phyloP scores from a whole-genome alignment of 1,140 invertebrate species.

The Calephelis nemesis region DNA sequence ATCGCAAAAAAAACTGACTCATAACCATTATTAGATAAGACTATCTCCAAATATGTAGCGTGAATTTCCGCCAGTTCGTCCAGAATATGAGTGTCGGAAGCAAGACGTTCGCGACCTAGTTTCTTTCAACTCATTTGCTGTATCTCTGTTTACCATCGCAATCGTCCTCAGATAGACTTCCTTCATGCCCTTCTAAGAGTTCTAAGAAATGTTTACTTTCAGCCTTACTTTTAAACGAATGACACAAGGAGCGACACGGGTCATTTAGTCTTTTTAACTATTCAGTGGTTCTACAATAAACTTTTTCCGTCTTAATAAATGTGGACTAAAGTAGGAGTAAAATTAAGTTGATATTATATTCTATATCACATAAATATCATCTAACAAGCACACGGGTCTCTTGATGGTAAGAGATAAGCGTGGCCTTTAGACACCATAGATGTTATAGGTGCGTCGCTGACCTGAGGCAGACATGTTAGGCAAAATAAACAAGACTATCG shows the following conservation, averaged over 20 bases:
- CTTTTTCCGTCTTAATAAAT: too few species aligned
- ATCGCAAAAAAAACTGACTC: too few species aligned
- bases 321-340: too few species aligned
- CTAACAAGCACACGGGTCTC: too few species aligned
- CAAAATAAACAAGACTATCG: too few species aligned
- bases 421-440: too few species aligned
- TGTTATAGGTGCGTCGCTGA: too few species aligned
- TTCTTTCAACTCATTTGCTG: slow-evolving; percentile 63
- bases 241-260: neutral
- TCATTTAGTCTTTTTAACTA: neutral
- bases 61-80: neutral
- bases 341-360: too few species aligned
- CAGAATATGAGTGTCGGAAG: slow-evolving; percentile 47
- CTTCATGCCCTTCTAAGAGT: slow-evolving; percentile 25
- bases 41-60: neutral
- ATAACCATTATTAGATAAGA: neutral
- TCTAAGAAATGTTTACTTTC: slow-evolving; percentile 19
- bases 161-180: slow-evolving; percentile 44
- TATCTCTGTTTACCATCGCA: slow-evolving; percentile 70
- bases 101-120: slow-evolving; percentile 49
- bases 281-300: too few species aligned
- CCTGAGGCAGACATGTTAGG: too few species aligned
- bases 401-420: too few species aligned
- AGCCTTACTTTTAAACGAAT: slow-evolving; percentile 7
- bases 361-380: too few species aligned